phyloP scores from a whole-genome alignment of 2,797 vertebrate species.

The Chromis chromis region DNA sequence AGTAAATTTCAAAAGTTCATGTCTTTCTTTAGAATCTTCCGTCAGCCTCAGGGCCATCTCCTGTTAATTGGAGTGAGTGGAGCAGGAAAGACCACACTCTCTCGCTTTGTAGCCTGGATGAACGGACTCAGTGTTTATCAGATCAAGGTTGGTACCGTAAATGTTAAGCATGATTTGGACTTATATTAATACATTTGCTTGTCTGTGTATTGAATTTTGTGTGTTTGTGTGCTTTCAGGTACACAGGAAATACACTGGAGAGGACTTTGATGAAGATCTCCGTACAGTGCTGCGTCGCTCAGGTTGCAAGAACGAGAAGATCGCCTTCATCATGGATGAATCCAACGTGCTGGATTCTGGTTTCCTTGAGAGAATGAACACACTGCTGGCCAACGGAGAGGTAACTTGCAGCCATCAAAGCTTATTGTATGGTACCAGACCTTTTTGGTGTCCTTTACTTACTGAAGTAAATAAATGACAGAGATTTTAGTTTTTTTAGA shows the following conservation, averaged over 20 bases:
- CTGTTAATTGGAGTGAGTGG: conserved; percentile 98
- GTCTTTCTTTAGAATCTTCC: conserved; percentile 92
- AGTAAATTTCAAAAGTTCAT: background rate
- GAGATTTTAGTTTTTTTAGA: background rate
- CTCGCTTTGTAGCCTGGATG: conserved; percentile 99
- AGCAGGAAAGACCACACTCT: conserved; percentile 97
- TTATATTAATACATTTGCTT: background rate
- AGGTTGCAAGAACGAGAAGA: conserved; percentile 99
- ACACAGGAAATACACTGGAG: conserved; percentile 97
- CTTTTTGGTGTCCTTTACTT: background rate
- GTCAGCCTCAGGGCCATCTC: conserved; percentile 97
- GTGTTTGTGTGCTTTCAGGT: conserved; percentile 82
- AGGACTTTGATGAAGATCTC: conserved; percentile 98
- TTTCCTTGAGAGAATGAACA: conserved; percentile 99
- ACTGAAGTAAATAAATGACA: too few species aligned
- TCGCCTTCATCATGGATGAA: conserved; percentile 99
- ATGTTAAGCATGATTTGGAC: background rate
- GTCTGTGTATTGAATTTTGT: background rate
- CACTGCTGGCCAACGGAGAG: conserved; percentile 97
- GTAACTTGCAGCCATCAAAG: conserved; percentile 69
- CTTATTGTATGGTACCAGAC: too few species aligned
- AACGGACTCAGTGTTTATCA: conserved; percentile 98
- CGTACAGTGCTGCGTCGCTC: conserved; percentile 95
- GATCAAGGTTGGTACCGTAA: conserved; percentile 90
- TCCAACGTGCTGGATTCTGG: conserved; percentile 98